These are phyloP conservation scores for Hypothenemus hampei DNA, from an alignment of 1,140 invertebrate species.

Conservation along the genomic window DNA sequence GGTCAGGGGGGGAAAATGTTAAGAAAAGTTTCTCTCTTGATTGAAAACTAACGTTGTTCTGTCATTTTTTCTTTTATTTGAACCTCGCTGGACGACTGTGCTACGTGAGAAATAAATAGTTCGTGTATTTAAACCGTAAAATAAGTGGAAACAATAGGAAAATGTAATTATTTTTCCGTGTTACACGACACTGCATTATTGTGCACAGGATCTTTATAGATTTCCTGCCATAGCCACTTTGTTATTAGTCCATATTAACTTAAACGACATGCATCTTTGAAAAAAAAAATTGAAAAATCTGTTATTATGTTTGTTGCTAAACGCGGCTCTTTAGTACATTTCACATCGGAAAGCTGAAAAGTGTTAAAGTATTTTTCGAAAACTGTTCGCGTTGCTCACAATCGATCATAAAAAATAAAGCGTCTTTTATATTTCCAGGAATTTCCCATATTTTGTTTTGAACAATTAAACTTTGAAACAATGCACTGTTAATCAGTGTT, in stretches of 20 bases:
- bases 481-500: constrained; percentile 7
- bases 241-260: constrained; percentile 4
- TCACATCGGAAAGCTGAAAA: constrained; percentile 10
- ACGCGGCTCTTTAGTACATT: too few relatives aligned
- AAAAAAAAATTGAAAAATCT: constrained; percentile 9
- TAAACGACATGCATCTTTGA: constrained; percentile 13
- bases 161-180: neutral
- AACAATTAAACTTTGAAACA: constrained; percentile 1
- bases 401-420: neutral
- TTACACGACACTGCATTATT: constrained; percentile 7
- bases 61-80: too few relatives aligned
- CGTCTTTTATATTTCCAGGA: too few relatives aligned
- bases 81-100: too few relatives aligned
- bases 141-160: neutral
- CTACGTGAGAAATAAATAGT: too few relatives aligned
- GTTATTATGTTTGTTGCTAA: constrained; percentile 10
- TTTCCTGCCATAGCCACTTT: constrained; percentile 12
- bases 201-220: constrained; percentile 10
- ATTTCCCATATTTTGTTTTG: neutral
- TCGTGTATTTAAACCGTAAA: too few relatives aligned
- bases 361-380: too few relatives aligned
- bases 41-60: too few relatives aligned
- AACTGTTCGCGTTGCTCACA: neutral
- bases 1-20: too few relatives aligned
- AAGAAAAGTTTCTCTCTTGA: too few relatives aligned